Evolutionary conservation across 2,113 vertebrate genomes (phyloP), one percentile per base, ranked within the genome.

Genomic region (Piprites chloris): DNA sequence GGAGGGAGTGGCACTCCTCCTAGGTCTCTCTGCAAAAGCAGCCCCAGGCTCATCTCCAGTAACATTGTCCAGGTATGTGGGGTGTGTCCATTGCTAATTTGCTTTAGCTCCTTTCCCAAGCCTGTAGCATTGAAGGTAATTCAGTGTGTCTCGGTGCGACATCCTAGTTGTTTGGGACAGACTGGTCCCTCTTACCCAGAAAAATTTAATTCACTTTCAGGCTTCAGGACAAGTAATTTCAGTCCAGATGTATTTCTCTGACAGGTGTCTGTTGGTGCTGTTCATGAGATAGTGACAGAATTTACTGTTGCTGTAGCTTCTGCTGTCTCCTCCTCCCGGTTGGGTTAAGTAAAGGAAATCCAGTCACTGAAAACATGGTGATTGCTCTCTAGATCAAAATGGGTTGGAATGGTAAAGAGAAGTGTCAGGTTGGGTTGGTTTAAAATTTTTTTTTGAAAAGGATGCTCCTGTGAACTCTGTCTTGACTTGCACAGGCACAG

Each of bases 1-100:
- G 78, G 82, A 97, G 14, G 98, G 97, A 3, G 71, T 98, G 27
- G 56, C 33, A 4, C 77, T 71, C 44, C 97, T 98, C 24, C 88
- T 95, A 2, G 94, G 96, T 12, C 33, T 12, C 33, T 90, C 61
- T 98, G 98, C 68, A 91, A 52, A 82, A 85, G 22, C 55, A 97
- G 61, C 66, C 91, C 95, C 2, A 75, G 90, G 30, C 39, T 98
- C 7, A 32, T 98, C 41, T 59, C 67, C 5, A 14, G 85, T 78
- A 97, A 98, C 76, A 91, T 98, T 46, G 56, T 96, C 20, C 96
- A 95, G 91, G 98, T 98, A 91, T 8, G n/a, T 8, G 37, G 55
- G 21, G 8, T 22, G 30, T 28, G n/a, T 35, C 20, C 27, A 9
- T 12, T 63, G n/a, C 16, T 62, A 35, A 32, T 49, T 75, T 75